Evolutionary conservation across 2,888 invertebrate genomes (phyloP), one percentile per base, ranked within the genome.

Genomic region (Melanostoma mellinum): DNA sequence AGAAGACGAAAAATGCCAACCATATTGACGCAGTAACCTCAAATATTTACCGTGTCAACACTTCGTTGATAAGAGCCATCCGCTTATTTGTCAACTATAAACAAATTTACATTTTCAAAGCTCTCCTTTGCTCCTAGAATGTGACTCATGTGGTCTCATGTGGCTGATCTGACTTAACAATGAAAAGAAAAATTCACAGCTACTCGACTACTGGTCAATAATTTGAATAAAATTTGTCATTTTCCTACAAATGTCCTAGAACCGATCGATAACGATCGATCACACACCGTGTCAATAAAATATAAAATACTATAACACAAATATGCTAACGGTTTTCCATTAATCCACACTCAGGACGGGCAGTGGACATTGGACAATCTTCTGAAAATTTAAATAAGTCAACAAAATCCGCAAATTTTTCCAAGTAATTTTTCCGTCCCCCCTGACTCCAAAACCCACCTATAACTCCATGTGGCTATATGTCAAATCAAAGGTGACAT

Each of bases 371-470:
- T 20, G 32, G 30, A 38, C 63, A 63, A 72, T 78, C 78, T 60
- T 65, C 38, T 10, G 42, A 67, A 71, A 63, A 65, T 72, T 58
- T 38, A 65, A 72, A 65, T 38, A 65, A 78, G 48, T 44, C n/a
- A 6, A 30, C n/a, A 36, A 48, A 74, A 68, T 79, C 68, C 46
- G 56, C 46, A 63, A 48, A 40, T 44, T 63, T 63, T 80, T 80
- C 80, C 42, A 40, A 36, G 69, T 75, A 75, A 53, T 71, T 55
- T 65, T 40, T 58, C 30, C 48, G 44, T 69, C 74, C 65, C 36
- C 68, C 65, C 42, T 44, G 20, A 30, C 20, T 42, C 44, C 63
- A 56, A 58, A 55, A 46, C 61, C 42, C 48, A n/a, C 30, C 38
- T 30, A 69, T 58, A 46, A 20, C 52, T 65, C 20, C 30, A 9